Evolutionary conservation across 2,797 vertebrate genomes (phyloP).

Genomic region (Cyclura pinguis): DNA sequence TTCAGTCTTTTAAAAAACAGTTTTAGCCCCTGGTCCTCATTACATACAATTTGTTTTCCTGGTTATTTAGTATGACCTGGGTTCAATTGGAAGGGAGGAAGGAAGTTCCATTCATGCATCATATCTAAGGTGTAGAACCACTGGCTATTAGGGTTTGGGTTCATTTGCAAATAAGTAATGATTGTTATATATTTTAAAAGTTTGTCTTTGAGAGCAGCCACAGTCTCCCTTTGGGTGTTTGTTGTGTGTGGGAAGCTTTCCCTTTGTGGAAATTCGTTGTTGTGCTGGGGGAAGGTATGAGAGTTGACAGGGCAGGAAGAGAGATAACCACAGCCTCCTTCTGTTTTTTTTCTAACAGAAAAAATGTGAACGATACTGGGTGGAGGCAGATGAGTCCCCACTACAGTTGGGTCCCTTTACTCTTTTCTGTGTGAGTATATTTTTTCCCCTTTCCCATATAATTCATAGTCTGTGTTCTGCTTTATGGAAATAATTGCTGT

Average conservation of each 20-base stretch:
- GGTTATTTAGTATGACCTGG: neutral
- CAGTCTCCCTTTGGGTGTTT: neutral
- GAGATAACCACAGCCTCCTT: conserved; percentile 40
- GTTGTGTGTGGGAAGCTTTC: neutral
- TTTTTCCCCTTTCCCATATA: neutral
- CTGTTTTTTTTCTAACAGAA: conserved; percentile 82
- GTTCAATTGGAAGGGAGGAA: neutral
- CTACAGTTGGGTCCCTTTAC: conserved; percentile 86
- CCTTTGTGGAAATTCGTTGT: rapidly evolving
- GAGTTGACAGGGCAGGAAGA: neutral
- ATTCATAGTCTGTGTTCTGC: neutral
- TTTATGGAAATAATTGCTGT: neutral
- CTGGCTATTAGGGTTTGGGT: no score
- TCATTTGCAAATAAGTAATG: neutral
- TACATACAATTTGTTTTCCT: neutral
- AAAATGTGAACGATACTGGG: conserved; percentile 98
- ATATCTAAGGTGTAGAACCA: neutral
- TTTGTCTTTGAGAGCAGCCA: neutral
- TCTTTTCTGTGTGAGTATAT: conserved; percentile 89
- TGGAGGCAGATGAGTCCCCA: conserved; percentile 73
- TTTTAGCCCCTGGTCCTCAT: conserved; percentile 3
- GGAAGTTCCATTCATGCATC: neutral
- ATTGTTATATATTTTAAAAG: neutral
- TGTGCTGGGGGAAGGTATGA: neutral
- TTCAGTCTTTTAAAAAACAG: no score